Conservation (phyloP, 2,888 invertebrate species). For the Drosophila paranaensis region DNA sequence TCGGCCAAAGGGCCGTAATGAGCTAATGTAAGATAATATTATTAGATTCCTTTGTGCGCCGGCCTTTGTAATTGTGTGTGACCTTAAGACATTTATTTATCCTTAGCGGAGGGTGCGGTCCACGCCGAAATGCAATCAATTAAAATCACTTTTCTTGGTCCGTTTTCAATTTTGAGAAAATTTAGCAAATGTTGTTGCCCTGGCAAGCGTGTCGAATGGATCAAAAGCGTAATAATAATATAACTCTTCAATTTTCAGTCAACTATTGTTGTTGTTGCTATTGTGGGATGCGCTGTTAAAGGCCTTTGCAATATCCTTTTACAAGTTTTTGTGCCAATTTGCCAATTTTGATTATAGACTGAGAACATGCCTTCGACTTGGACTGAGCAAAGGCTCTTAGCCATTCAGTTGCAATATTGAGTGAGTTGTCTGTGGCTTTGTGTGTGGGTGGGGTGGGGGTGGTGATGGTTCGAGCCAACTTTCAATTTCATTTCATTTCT, state of each 20-base stretch:
- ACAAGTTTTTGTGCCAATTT: conserved; percentile 12
- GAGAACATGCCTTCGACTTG: not conserved
- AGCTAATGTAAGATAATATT: conserved; percentile 8
- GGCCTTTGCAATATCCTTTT: conserved; percentile 5
- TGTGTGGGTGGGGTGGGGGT: too few relatives aligned
- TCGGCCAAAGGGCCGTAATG: not conserved
- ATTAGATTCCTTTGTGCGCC: not conserved
- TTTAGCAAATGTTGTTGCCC: conserved; percentile 7
- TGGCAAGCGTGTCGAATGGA: conserved; percentile 33
- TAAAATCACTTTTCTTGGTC: not conserved
- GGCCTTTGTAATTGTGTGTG: not conserved
- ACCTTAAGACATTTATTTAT: not conserved
- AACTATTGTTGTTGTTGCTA: conserved; percentile 15
- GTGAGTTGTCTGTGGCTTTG: not conserved
- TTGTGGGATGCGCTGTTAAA: not conserved
- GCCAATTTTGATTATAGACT: conserved; percentile 2
- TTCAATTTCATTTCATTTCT: conserved; percentile 18
- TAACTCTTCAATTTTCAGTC: conserved; percentile 49
- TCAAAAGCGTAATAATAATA: conserved; percentile 41
- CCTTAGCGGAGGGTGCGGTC: not conserved
- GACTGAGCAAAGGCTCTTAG: not conserved
- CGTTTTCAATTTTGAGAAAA: conserved; percentile 6
- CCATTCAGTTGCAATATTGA: not conserved
- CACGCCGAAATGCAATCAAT: not conserved
- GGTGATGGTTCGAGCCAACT: not conserved